phyloP scores from a whole-genome alignment of 2,797 vertebrate species.

The Poeciliopsis infans region DNA sequence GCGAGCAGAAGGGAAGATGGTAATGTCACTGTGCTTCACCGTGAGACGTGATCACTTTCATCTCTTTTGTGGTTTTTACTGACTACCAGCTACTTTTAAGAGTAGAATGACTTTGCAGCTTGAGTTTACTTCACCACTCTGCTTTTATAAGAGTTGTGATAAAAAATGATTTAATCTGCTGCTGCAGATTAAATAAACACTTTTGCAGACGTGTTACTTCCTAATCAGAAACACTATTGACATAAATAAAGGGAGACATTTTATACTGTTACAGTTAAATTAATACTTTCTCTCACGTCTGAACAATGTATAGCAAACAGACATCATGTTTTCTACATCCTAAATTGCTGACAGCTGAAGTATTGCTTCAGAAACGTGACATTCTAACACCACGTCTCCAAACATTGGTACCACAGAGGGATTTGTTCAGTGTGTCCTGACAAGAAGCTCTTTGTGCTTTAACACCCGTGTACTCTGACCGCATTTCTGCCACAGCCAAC shows the following conservation, averaged over 20 bases:
- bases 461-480: slow-evolving; percentile 29
- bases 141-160: not conserved
- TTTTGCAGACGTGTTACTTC: not conserved
- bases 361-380: not conserved
- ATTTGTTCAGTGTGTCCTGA: slow-evolving; percentile 45
- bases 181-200: not conserved
- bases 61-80: not conserved
- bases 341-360: slow-evolving; percentile 6
- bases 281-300: not conserved
- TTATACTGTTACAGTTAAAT: not conserved
- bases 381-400: slow-evolving; percentile 10
- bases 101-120: not conserved
- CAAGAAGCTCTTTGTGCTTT: slow-evolving; percentile 38
- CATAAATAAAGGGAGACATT: too few species aligned
- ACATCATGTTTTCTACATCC: slow-evolving; percentile 3
- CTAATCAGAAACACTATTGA: not conserved
- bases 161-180: not conserved
- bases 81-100: not conserved
- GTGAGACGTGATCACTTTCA: slow-evolving; percentile 17
- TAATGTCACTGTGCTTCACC: slow-evolving; percentile 49
- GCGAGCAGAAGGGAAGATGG: slow-evolving; percentile 65
- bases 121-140: not conserved
- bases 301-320: not conserved
- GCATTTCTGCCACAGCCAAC: slow-evolving; percentile 37
- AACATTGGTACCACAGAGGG: slow-evolving; percentile 15